Percentiles rank a stretch among this genome's conserved stretches.
phyloP scores from a whole-genome alignment of 2,113 vertebrate genomes.

The Peromyscus californicus region DNA sequence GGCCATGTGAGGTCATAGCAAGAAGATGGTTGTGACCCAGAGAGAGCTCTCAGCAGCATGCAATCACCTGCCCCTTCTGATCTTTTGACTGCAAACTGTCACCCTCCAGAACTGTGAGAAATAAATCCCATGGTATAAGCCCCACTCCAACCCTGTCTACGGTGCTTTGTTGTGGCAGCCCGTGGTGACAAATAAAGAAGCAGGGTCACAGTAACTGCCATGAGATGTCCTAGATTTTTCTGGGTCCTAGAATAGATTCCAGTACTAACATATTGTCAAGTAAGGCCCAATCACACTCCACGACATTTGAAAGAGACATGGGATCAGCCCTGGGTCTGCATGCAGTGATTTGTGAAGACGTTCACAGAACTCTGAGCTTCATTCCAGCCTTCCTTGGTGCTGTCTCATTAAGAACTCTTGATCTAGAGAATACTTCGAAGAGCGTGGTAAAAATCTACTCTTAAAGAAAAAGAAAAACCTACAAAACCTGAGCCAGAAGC shows the following conservation, averaged over 20 bases:
- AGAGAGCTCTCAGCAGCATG: not conserved
- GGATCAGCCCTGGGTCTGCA: no score
- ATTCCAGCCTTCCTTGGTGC: not conserved
- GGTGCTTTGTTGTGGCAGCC: not conserved
- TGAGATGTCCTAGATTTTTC: not conserved
- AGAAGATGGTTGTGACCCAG: not conserved
- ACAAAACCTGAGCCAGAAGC: not conserved
- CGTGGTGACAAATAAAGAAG: not conserved
- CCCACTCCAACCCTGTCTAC: no score
- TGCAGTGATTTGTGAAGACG: not conserved
- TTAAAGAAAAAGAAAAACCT: not conserved
- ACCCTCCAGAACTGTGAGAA: not conserved
- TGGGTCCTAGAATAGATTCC: not conserved
- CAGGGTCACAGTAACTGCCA: not conserved
- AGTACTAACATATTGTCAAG: fast-evolving
- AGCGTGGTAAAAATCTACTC: not conserved
- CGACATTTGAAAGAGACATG: not conserved
- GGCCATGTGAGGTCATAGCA: not conserved
- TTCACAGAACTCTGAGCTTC: not conserved
- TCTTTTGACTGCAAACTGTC: not conserved
- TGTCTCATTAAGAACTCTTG: not conserved
- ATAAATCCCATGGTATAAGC: not conserved
- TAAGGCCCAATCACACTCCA: not conserved
- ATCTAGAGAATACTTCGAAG: not conserved
- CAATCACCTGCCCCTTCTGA: not conserved